phyloP scores from a whole-genome alignment of 2,797 vertebrate genomes.

The Eutrigla gurnardus region DNA sequence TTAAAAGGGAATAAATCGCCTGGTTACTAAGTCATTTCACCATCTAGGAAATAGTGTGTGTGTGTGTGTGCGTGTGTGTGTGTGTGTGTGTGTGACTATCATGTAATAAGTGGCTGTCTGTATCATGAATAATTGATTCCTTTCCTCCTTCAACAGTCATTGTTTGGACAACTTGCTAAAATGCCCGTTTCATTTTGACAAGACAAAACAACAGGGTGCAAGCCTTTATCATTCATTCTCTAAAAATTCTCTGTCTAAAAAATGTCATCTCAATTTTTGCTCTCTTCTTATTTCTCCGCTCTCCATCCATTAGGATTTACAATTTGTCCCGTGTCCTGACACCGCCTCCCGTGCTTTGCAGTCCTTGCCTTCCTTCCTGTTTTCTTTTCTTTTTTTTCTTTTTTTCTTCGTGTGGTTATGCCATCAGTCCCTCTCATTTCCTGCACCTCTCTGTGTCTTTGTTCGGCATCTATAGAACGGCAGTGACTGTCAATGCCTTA shows the following conservation, averaged over 20 bases:
- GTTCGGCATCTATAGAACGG: conserved; percentile 50
- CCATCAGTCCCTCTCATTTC: conserved; percentile 52
- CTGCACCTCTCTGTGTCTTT: conserved; percentile 49
- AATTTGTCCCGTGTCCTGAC: conserved; percentile 24
- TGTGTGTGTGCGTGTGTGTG: conserved; percentile 45
- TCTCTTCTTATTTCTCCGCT: conserved; percentile 45
- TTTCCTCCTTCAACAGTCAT: conserved; percentile 72
- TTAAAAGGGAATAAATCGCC: conserved; percentile 85
- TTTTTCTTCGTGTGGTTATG: conserved; percentile 33
- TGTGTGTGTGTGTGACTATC: conserved; percentile 46
- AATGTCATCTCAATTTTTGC: conserved; percentile 45
- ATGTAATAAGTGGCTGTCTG: conserved; percentile 75
- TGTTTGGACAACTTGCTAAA: conserved; percentile 80
- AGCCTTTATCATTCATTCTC: conserved; percentile 56
- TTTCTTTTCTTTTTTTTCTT: neutral
- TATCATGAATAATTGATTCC: conserved; percentile 83
- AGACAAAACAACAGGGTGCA: conserved; percentile 67
- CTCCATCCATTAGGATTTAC: conserved; percentile 53
- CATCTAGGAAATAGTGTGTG: conserved; percentile 77
- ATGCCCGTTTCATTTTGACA: conserved; percentile 78
- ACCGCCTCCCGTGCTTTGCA: conserved; percentile 41
- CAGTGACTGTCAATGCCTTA: conserved; percentile 51
- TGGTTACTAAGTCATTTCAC: conserved; percentile 86
- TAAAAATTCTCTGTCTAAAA: conserved; percentile 52
- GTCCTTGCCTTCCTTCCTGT: conserved; percentile 30